Evolutionary conservation across 2,888 invertebrate species (phyloP).

Genomic region (Amblyjoppa fuscipennis): DNA sequence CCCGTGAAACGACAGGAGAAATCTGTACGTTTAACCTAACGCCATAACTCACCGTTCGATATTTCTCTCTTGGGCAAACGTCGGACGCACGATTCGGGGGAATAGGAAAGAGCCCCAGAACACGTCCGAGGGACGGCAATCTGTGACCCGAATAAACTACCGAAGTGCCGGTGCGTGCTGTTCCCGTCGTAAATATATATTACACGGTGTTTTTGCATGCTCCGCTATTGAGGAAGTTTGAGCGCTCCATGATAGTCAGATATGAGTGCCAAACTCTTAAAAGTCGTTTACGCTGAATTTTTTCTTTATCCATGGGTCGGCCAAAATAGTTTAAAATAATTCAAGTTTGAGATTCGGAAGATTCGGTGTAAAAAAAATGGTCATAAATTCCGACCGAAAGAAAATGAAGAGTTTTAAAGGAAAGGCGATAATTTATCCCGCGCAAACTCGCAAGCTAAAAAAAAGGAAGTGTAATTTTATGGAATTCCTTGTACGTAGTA

Average conservation of each 20-base stretch:
- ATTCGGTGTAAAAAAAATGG: no score
- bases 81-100: slow-evolving; percentile 36
- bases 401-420: neutral
- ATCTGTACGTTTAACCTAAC: slow-evolving; percentile 27
- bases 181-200: slow-evolving; percentile 14
- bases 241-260: neutral
- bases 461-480: neutral
- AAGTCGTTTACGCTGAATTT: neutral
- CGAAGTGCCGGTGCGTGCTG: neutral
- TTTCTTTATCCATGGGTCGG: neutral
- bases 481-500: neutral
- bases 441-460: neutral
- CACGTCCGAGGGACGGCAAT: slow-evolving; percentile 55
- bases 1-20: slow-evolving; percentile 43
- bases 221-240: neutral
- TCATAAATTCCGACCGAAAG: no score
- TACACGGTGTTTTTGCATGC: neutral
- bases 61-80: slow-evolving; percentile 51
- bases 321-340: neutral
- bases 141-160: slow-evolving; percentile 71
- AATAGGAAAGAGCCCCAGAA: slow-evolving; percentile 38
- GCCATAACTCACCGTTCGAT: slow-evolving; percentile 60
- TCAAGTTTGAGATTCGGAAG: no score
- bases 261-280: neutral
- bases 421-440: neutral